Evolutionary conservation across 2,797 vertebrate species (phyloP).

Genomic region (Coregonus ussuriensis): DNA sequence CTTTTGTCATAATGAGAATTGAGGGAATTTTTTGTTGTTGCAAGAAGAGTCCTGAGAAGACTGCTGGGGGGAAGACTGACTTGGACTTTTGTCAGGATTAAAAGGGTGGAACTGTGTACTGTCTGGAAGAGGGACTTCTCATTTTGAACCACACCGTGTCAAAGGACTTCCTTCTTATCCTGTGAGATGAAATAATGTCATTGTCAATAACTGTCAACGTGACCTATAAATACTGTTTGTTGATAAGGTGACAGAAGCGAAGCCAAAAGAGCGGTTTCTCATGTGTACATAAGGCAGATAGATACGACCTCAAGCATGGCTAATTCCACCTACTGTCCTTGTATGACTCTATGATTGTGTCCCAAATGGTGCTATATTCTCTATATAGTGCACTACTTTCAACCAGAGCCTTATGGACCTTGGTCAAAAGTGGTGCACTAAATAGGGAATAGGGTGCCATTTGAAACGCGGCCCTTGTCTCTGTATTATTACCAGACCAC

Average conservation of each 20-base stretch:
- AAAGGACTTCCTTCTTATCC: slow-evolving; percentile 1
- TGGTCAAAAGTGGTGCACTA: background rate
- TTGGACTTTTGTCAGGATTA: background rate
- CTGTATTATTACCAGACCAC: too few relatives aligned
- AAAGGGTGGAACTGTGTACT: background rate
- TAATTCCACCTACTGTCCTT: background rate
- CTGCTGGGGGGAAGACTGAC: background rate
- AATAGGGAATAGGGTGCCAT: too few relatives aligned
- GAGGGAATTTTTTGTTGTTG: too few relatives aligned
- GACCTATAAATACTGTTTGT: background rate
- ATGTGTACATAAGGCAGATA: background rate
- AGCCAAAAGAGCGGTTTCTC: slow-evolving; percentile 11
- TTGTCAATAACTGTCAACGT: background rate
- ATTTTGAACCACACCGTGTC: background rate
- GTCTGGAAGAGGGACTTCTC: slow-evolving; percentile 25
- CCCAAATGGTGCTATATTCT: background rate
- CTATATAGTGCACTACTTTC: too few relatives aligned
- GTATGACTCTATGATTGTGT: background rate
- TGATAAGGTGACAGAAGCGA: slow-evolving; percentile 9
- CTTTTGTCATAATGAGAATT: background rate
- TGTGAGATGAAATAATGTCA: background rate
- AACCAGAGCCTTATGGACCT: background rate
- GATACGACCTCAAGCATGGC: background rate
- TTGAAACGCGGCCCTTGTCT: too few relatives aligned
- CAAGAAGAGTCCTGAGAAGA: background rate